Evolutionary conservation across 1,140 invertebrate species (phyloP), one percentile per base, ranked within the genome.

Genomic region (Nasonia longicornis): DNA sequence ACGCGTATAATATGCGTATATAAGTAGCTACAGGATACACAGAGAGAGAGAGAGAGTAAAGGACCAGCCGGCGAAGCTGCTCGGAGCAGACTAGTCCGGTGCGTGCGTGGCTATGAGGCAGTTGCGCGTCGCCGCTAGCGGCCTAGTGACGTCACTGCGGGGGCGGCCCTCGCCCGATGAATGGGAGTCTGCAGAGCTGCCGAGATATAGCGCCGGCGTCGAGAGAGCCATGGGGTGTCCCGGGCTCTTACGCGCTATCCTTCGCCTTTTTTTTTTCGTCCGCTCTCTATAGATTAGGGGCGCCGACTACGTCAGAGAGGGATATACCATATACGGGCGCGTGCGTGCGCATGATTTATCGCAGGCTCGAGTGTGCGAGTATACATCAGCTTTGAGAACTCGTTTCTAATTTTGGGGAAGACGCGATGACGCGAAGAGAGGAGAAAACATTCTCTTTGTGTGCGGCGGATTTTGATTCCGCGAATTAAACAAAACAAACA

Each of bases 291-390:
- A n/a, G 52, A 58, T n/a, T 58, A 58, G 20, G 52, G 52, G 52
- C 20, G 52, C 52, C 52, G 52, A 58, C 52, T 58, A 58, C 52
- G 52, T 58, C 52, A 76, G 58, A 76, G 74, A 38, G 42, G 14
- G 74, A 67, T 35, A 6, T 11, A 67, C 26, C 7, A 20, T 8
- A 67, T 26, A 20, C 14, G 29, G 8, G 14, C 29, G 66, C 3
- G 66, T 69, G 2, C 22, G 66, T 2, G 26, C 29, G 29, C 29
- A 14, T 11, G 29, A 52, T 52, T 52, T 52, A 20, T 14, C 12
- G 4, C 48, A 26, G 26, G 12, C 14, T 20, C 48, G 12, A 52
- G 11, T 3, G 22, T 29, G 26, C 11, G 22, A 12, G 29, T 35
- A 69, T 69, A 69, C 66, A 31, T 67, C 10, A 63, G 2, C 16